These are phyloP conservation scores for Eonycteris spelaea DNA, from an alignment of 2,113 vertebrate genomes.

Conservation along the genomic window DNA sequence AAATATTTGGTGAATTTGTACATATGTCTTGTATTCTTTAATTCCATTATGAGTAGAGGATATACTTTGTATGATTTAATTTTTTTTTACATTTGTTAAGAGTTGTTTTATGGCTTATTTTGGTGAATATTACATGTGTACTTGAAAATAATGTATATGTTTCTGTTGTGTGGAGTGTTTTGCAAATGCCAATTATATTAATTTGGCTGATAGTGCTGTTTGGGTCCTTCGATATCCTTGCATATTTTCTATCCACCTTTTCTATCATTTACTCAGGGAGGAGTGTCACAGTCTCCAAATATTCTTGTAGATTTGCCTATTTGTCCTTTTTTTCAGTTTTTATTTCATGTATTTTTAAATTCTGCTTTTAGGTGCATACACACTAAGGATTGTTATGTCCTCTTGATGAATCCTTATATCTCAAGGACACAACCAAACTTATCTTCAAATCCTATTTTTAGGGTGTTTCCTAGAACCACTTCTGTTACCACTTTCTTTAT, in stretches of 20 bases:
- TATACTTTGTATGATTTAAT: background rate
- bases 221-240: background rate
- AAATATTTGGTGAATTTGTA: background rate
- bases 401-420: no score
- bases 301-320: background rate
- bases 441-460: no score
- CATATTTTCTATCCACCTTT: background rate
- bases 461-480: no score
- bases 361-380: background rate
- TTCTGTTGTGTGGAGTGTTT: background rate
- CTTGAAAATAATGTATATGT: background rate
- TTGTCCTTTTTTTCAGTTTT: background rate
- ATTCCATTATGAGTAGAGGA: background rate
- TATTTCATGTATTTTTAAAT: background rate
- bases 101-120: background rate
- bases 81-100: background rate
- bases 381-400: background rate
- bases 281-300: background rate
- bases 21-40: background rate
- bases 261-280: background rate
- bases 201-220: background rate
- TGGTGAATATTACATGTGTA: background rate
- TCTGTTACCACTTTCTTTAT: no score
- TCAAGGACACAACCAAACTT: no score
- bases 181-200: background rate